phyloP scores from a whole-genome alignment of 1,140 invertebrate species.

The Doryteuthis pealeii region DNA sequence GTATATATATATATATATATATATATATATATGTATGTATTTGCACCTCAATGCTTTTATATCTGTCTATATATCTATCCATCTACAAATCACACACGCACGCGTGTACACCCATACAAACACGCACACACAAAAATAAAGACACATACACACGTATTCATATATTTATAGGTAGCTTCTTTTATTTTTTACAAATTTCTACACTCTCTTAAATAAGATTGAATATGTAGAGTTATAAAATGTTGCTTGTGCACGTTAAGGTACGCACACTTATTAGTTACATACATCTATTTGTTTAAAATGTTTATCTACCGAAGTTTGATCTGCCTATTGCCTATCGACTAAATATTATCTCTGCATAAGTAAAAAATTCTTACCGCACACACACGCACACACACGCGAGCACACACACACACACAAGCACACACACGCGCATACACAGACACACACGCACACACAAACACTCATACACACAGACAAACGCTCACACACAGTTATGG shows the following conservation, averaged over 20 bases:
- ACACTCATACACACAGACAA: too few species aligned
- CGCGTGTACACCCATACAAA: neutral
- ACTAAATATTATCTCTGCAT: too few species aligned
- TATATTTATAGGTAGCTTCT: neutral
- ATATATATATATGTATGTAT: neutral
- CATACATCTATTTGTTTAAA: neutral
- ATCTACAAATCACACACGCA: neutral
- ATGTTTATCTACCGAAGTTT: too few species aligned
- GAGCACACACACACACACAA: too few species aligned
- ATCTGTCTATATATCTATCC: neutral
- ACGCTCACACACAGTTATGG: too few species aligned
- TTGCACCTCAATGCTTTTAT: neutral
- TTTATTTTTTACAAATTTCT: neutral
- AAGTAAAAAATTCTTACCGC: too few species aligned
- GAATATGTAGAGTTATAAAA: neutral
- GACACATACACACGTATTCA: neutral
- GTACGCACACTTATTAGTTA: neutral
- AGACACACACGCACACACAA: too few species aligned
- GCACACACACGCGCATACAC: too few species aligned
- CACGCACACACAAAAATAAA: neutral
- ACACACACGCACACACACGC: too few species aligned
- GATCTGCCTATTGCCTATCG: too few species aligned
- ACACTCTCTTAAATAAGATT: neutral
- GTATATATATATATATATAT: neutral
- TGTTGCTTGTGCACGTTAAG: neutral